Evolutionary conservation across 2,797 vertebrate genomes (phyloP).

Genomic region (Diglossa cyanea): DNA sequence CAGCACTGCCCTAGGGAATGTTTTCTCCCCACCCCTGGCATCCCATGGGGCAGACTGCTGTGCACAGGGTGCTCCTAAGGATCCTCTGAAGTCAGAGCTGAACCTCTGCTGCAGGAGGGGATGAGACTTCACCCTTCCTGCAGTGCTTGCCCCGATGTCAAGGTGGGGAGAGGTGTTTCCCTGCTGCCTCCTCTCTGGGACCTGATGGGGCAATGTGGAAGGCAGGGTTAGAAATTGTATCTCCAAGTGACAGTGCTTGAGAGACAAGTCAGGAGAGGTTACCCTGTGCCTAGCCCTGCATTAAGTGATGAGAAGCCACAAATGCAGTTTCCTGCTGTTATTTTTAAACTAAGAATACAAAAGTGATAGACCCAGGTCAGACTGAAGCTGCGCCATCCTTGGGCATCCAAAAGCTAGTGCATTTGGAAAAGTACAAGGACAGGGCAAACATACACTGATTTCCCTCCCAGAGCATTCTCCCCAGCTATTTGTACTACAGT

Average conservation of each 20-base stretch:
- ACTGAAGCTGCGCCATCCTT: not conserved
- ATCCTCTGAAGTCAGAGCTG: not conserved
- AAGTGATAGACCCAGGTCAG: not conserved
- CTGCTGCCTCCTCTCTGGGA: not conserved
- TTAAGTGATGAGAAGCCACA: not conserved
- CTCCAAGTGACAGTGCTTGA: not conserved
- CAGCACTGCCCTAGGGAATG: not conserved
- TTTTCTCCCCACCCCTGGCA: not conserved
- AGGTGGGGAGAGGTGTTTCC: not conserved
- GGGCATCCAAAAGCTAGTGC: not conserved
- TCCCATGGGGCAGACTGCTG: accelerated
- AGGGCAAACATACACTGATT: not conserved
- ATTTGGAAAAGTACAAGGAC: constrained; percentile 22
- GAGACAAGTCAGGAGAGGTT: not conserved
- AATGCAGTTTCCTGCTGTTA: not conserved
- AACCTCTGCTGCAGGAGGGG: accelerated
- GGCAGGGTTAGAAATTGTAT: not conserved
- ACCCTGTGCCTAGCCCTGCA: not conserved
- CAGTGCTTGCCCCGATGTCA: not conserved
- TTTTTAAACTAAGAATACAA: not conserved
- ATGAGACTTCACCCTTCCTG: not conserved
- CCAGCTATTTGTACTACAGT: not conserved
- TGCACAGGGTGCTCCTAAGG: not conserved
- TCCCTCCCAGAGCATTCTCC: not conserved
- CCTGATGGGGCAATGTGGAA: not conserved